These are phyloP conservation scores for Andricus quercusramuli DNA, from an alignment of 2,888 invertebrate species.

Conservation along the genomic window DNA sequence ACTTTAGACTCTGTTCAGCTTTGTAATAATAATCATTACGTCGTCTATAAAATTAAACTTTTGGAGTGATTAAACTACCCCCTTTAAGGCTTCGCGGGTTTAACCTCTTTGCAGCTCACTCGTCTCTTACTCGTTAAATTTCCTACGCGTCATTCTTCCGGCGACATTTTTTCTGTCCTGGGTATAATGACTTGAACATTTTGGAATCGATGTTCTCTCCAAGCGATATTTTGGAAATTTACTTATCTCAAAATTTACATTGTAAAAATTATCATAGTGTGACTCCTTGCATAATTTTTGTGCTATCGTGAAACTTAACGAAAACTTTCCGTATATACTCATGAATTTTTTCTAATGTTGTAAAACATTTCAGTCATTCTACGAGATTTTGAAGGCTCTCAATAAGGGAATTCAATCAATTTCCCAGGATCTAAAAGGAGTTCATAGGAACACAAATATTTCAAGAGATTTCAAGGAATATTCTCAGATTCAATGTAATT, in stretches of 20 bases:
- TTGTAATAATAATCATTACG: background rate
- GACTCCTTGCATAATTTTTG: no score
- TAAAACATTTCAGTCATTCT: no score
- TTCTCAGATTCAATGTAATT: no score
- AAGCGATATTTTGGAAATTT: background rate
- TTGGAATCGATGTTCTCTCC: background rate
- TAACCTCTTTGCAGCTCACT: background rate
- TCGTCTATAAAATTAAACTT: background rate
- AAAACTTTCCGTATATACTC: no score
- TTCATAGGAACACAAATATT: no score
- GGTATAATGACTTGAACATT: constrained; percentile 1
- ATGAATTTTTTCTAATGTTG: no score
- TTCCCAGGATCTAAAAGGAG: no score
- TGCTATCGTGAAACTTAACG: no score
- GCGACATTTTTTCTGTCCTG: constrained; percentile 24
- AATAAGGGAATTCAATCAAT: no score
- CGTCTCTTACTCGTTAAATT: constrained; percentile 12
- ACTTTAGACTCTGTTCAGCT: background rate
- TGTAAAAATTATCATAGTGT: no score
- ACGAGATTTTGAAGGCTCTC: no score
- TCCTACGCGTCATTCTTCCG: constrained; percentile 33
- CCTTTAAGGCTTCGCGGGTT: background rate
- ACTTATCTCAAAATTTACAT: background rate
- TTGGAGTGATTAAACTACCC: constrained; percentile 8
- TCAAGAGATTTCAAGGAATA: no score